These are phyloP conservation scores for Minunthozetes semirufus DNA, from an alignment of 2,888 invertebrate genomes.

Conservation along the genomic window DNA sequence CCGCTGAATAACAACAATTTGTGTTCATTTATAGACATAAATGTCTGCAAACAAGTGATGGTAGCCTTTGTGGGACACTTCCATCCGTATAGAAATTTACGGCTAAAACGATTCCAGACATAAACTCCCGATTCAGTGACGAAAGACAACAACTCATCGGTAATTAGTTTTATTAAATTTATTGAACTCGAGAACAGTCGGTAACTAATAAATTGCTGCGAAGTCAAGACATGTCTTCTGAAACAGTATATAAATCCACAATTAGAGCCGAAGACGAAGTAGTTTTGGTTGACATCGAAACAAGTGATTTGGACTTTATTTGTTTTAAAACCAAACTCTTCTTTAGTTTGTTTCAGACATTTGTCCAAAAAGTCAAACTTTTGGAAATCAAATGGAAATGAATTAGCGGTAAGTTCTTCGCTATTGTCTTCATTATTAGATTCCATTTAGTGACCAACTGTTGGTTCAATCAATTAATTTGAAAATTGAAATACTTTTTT, in stretches of 20 bases:
- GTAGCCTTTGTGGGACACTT: constrained; percentile 17
- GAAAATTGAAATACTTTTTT: not conserved
- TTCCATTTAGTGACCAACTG: not conserved
- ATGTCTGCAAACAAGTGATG: constrained; percentile 8
- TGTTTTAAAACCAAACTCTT: not conserved
- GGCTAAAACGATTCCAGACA: not conserved
- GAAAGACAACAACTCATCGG: constrained; percentile 9
- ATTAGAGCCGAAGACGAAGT: constrained; percentile 2
- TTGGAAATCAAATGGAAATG: not conserved
- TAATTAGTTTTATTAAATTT: constrained; percentile 7
- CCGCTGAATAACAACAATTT: constrained; percentile 7
- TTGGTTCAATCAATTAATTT: not conserved
- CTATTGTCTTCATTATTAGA: not conserved
- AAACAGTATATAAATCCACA: not conserved
- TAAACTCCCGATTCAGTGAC: constrained; percentile 9
- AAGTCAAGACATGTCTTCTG: not conserved
- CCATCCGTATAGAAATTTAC: constrained; percentile 19
- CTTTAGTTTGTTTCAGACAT: not conserved
- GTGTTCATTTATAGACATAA: not conserved
- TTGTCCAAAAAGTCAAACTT: not conserved
- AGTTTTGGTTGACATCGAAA: constrained; percentile 14
- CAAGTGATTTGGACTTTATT: not conserved
- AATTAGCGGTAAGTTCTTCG: not conserved
- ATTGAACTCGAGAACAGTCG: constrained; percentile 10
- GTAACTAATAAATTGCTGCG: not conserved